Evolutionary conservation across 2,797 vertebrate species (phyloP).

Genomic region (Phoxinus dragarum): DNA sequence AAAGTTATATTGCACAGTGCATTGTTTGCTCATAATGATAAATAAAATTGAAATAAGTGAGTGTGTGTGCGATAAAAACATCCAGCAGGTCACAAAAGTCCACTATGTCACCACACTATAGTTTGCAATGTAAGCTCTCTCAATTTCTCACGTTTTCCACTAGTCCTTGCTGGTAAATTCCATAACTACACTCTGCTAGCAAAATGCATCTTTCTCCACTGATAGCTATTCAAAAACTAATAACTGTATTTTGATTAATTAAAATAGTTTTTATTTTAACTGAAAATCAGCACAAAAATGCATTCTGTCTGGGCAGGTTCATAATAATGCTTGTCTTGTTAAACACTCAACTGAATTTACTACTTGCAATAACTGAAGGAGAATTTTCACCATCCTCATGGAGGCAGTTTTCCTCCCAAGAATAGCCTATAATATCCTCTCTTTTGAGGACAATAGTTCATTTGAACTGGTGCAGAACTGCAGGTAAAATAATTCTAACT

Average conservation of each 20-base stretch:
- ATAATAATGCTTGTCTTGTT: too few relatives aligned
- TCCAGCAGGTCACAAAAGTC: too few relatives aligned
- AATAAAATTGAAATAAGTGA: background rate
- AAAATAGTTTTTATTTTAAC: background rate
- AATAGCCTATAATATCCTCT: background rate
- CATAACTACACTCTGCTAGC: background rate
- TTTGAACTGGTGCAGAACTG: background rate
- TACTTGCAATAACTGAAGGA: background rate
- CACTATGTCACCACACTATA: background rate
- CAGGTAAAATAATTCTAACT: background rate
- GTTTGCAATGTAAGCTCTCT: background rate
- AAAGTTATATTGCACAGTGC: background rate
- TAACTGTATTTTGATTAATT: background rate
- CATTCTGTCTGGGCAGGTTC: too few relatives aligned
- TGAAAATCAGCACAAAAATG: background rate
- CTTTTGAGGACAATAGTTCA: background rate
- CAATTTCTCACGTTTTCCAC: background rate
- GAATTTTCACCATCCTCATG: background rate
- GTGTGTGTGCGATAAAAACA: too few relatives aligned
- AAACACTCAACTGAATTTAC: background rate
- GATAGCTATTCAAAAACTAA: background rate
- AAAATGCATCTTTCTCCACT: background rate
- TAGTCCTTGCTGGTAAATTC: background rate
- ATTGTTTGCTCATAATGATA: background rate
- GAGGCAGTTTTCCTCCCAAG: background rate